Conservation (phyloP, 1,140 invertebrate species). For the Rhagoletis zephyria region DNA sequence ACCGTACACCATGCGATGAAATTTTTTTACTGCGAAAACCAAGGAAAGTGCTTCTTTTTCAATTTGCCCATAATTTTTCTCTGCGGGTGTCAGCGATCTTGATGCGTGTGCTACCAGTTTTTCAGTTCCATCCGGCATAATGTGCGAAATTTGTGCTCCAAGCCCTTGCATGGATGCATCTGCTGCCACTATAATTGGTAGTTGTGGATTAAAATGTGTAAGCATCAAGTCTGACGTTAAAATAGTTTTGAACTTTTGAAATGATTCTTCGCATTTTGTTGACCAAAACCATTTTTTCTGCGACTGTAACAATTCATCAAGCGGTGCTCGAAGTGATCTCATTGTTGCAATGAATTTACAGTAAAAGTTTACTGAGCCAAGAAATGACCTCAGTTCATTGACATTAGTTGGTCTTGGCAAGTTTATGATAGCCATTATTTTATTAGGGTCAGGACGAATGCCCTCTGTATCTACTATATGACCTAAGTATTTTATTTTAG, state of each 20-base stretch:
- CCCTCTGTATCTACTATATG: constrained; percentile 64
- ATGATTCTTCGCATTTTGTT: constrained; percentile 8
- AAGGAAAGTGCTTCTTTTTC: constrained; percentile 74
- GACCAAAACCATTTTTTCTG: constrained; percentile 46
- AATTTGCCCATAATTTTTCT: constrained; percentile 73
- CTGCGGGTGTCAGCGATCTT: constrained; percentile 66
- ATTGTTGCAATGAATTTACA: constrained; percentile 57
- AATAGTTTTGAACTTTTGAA: constrained; percentile 18
- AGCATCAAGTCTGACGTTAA: background rate
- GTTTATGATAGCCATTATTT: constrained; percentile 69
- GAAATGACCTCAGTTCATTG: constrained; percentile 60
- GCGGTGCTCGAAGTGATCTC: constrained; percentile 53
- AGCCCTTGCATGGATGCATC: constrained; percentile 68
- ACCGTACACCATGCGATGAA: constrained; percentile 68
- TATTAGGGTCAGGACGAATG: constrained; percentile 64
- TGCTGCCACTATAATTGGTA: constrained; percentile 61
- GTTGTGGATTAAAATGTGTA: constrained; percentile 21
- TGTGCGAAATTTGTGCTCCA: constrained; percentile 62
- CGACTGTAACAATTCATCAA: constrained; percentile 49
- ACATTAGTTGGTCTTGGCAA: too few relatives aligned
- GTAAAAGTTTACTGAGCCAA: constrained; percentile 62
- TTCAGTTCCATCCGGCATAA: constrained; percentile 61
- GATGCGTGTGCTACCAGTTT: constrained; percentile 70
- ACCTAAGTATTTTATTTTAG: constrained; percentile 56
- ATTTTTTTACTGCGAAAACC: constrained; percentile 70